Conservation (phyloP, 2,888 invertebrate genomes). For the Ochropleura plecta region DNA sequence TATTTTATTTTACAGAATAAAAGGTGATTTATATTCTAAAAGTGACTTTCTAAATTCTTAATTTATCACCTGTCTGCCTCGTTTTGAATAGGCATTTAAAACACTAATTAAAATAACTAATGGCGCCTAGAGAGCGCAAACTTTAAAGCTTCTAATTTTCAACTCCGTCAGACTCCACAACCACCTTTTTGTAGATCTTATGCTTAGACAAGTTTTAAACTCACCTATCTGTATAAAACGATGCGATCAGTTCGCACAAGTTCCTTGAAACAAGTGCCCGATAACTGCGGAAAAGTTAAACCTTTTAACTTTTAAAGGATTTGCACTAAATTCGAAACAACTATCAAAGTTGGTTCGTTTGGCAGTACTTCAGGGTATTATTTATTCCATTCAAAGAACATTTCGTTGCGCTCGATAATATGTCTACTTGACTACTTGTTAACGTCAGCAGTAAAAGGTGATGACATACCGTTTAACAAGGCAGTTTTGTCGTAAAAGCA, state of each 20-base stretch:
- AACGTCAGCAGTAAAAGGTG: conserved; percentile 40
- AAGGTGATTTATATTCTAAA: conserved; percentile 35
- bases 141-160: conserved; percentile 48
- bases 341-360: conserved; percentile 63
- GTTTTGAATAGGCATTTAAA: conserved; percentile 53
- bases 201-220: conserved; percentile 55
- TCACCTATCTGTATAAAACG: conserved; percentile 58
- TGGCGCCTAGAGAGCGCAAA: conserved; percentile 49
- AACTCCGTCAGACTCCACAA: conserved; percentile 33
- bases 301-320: conserved; percentile 70
- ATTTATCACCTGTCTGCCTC: conserved; percentile 45
- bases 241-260: conserved; percentile 55
- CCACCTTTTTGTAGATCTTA: conserved; percentile 48
- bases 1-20: conserved; percentile 38
- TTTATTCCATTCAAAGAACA: conserved; percentile 50
- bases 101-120: conserved; percentile 57
- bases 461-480: conserved; percentile 62
- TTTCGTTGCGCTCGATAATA: conserved; percentile 13
- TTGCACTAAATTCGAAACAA: conserved; percentile 69
- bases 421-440: conserved; percentile 15
- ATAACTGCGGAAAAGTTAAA: conserved; percentile 69
- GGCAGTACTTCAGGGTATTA: conserved; percentile 56
- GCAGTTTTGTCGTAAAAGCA: conserved; percentile 75
- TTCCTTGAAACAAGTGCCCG: conserved; percentile 67
- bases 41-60: conserved; percentile 36